Percentiles rank a stretch among this genome's conserved stretches.
Conservation (phyloP, 2,797 vertebrate genomes). For the Setipinna tenuifilis region DNA sequence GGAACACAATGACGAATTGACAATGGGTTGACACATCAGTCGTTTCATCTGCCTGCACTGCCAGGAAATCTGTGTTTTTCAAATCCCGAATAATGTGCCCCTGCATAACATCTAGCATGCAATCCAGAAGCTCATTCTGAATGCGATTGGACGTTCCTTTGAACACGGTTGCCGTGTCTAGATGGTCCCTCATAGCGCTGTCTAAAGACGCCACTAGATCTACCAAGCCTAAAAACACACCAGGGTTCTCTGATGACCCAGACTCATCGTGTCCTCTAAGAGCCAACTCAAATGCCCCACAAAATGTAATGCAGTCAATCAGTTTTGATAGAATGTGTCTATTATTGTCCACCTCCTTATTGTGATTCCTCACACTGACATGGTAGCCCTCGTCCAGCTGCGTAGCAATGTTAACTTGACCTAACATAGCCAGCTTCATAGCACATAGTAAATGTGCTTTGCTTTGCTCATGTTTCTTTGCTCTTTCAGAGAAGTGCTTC, state of each 20-base stretch:
- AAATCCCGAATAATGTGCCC: conserved; percentile 25
- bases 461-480: background rate
- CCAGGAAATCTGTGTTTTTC: conserved; percentile 28
- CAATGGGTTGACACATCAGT: conserved; percentile 31
- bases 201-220: conserved; percentile 45
- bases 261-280: background rate
- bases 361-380: background rate
- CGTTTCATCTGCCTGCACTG: conserved; percentile 38
- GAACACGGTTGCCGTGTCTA: conserved; percentile 37
- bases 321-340: background rate
- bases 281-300: background rate
- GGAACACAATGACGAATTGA: conserved; percentile 44
- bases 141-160: conserved; percentile 36
- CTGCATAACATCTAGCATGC: conserved; percentile 38
- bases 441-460: background rate
- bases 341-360: conserved; percentile 25
- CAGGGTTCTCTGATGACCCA: background rate
- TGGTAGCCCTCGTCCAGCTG: conserved; percentile 4
- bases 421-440: conserved; percentile 23
- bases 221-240: conserved; percentile 35
- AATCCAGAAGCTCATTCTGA: conserved; percentile 38
- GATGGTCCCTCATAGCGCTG: conserved; percentile 39
- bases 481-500: conserved; percentile 2
- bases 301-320: background rate
- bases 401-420: background rate